These are phyloP conservation scores for Pyrocoelia pectoralis DNA, from an alignment of 2,888 invertebrate species.

Conservation along the genomic window DNA sequence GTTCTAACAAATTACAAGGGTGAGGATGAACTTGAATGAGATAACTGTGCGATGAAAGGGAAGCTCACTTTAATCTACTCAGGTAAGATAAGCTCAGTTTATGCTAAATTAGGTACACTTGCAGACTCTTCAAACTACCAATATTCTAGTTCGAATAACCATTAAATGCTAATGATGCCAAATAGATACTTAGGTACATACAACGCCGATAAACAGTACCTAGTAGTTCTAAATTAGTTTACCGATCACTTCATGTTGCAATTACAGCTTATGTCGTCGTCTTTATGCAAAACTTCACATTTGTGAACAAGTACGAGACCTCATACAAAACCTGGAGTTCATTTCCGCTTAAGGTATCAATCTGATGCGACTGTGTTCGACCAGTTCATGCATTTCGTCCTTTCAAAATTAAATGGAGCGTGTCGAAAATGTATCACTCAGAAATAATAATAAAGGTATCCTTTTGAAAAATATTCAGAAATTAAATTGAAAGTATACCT, in stretches of 20 bases:
- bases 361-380: no score
- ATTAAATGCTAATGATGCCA: neutral
- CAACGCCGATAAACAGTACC: neutral
- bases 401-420: no score
- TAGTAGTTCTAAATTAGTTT: neutral
- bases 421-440: no score
- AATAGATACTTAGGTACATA: neutral
- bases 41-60: neutral
- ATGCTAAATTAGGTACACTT: neutral
- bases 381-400: no score
- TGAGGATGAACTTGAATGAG: neutral
- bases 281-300: neutral
- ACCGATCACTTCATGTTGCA: neutral
- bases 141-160: neutral
- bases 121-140: slow-evolving; percentile 1
- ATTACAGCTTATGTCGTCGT: neutral
- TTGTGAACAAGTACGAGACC: no score
- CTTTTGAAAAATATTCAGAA: no score
- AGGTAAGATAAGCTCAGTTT: neutral
- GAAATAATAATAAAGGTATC: no score
- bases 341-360: no score
- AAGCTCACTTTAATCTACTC: neutral
- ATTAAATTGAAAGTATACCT: no score
- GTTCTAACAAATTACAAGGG: slow-evolving; percentile 1
- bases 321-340: no score